Base-by-base conservation (phyloP, 2,888 invertebrate species). In the Clitarchus hookeri region DNA sequence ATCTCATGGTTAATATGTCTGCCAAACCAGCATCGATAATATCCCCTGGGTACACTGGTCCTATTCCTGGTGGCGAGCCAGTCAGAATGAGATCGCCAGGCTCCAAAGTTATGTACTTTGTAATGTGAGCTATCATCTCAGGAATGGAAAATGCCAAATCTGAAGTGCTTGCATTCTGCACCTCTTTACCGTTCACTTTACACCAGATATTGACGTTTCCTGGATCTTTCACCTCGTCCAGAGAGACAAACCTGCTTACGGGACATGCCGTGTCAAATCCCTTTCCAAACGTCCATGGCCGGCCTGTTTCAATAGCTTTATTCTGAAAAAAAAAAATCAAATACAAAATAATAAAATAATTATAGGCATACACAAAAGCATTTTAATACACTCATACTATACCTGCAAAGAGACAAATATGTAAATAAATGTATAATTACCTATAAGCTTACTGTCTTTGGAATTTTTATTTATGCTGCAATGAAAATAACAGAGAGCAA, bases 231-330 rank as follows among this genome's bases (percentile, higher is more conserved):
- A 95, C 91, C 86, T 92, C 90, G 8, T 92, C 89, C 84, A 91
- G 91, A 0, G 93, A 91, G 89, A 96, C 93, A 88, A 96, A 95
- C 16, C 91, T 90, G 84, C 96, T 94, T 0, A 96, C 94, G 4
- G 96, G 96, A 88, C 96, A 96, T 0, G 96, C 94, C 0, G 96
- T 95, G 90, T 97, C 96, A 90, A 96, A 97, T 4, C 95, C 95
- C 91, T 97, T 97, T 0, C 95, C 95, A 85, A 96, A 90, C 23
- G 93, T 93, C 96, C 96, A 97, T 0, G 96, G 95, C 54, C 93
- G 92, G 0, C 96, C 96, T 87, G 93, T 93, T 84, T 93, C 92
- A 80, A 93, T 91, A 16, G 93, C 93, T 85, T 89, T 90, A 79
- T 91, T 90, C 93, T 93, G 87, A 13, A 89, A 89, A 85, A 89